A percentile compares a stretch with the other conserved stretches of the same genome.
Evolutionary conservation across 1,140 invertebrate genomes (phyloP).

Genomic region (Cherax quadricarinatus): DNA sequence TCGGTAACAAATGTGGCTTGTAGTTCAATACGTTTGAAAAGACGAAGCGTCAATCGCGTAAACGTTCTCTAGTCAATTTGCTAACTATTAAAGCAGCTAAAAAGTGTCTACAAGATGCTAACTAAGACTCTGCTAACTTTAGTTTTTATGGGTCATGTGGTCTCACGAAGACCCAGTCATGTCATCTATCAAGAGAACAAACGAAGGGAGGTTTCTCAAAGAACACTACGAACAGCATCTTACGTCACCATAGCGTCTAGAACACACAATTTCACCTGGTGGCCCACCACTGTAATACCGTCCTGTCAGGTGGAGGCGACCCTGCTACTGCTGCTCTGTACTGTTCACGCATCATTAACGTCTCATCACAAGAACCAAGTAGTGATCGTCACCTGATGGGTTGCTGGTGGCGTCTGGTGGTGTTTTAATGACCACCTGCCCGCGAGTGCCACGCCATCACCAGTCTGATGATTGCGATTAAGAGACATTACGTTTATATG

Average conservation of each 20-base stretch:
- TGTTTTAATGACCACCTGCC: background rate
- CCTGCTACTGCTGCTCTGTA: background rate
- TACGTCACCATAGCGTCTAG: slow-evolving; percentile 48
- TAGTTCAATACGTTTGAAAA: background rate
- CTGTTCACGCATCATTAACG: slow-evolving; percentile 29
- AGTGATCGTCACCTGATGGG: background rate
- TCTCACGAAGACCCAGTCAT: background rate
- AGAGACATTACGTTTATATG: background rate
- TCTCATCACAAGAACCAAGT: background rate
- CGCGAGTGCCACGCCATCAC: background rate
- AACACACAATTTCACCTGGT: slow-evolving; percentile 1
- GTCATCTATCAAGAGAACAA: background rate
- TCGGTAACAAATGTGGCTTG: background rate
- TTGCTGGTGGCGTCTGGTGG: background rate
- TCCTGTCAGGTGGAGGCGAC: background rate
- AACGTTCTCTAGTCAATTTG: background rate
- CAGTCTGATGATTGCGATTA: background rate
- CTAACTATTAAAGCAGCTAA: background rate
- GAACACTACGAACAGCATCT: slow-evolving; percentile 1
- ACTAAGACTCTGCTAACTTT: background rate
- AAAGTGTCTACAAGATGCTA: background rate
- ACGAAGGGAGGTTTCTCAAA: background rate
- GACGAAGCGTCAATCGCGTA: background rate
- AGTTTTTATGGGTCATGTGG: background rate
- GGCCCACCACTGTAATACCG: slow-evolving; percentile 20